A percentile compares a stretch with the other conserved stretches of the same genome.
These are phyloP conservation scores for Manis pentadactyla DNA, from an alignment of 2,797 vertebrate genomes.

Conservation along the genomic window DNA sequence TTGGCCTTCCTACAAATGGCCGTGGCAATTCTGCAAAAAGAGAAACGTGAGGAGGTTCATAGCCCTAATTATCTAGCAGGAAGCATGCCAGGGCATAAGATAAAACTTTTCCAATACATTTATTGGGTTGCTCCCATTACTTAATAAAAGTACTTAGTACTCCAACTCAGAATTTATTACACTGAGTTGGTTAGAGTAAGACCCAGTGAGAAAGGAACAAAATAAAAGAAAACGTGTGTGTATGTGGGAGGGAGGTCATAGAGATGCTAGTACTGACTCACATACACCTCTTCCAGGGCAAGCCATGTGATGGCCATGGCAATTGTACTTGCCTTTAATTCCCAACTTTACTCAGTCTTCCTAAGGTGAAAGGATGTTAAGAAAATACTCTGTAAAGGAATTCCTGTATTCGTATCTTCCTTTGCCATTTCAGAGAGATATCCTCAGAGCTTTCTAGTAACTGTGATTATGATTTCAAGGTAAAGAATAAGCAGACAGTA, in stretches of 20 bases:
- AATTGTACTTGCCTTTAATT: neutral
- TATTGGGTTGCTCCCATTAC: neutral
- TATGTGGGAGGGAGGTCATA: neutral
- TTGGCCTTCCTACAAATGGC: neutral
- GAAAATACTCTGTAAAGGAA: neutral
- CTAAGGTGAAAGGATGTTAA: neutral
- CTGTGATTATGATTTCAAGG: slow-evolving; percentile 6
- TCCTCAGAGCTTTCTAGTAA: neutral
- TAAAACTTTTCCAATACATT: neutral
- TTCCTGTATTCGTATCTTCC: neutral
- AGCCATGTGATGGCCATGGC: neutral
- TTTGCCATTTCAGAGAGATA: neutral
- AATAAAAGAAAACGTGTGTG: neutral
- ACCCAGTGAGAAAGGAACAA: neutral
- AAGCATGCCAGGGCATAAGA: neutral
- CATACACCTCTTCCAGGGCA: neutral
- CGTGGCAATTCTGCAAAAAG: neutral
- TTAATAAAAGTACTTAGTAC: neutral
- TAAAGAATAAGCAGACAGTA: neutral
- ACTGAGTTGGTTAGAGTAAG: neutral
- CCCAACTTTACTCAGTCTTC: neutral
- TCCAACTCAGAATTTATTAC: neutral
- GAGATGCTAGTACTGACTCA: neutral
- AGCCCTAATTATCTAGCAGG: neutral
- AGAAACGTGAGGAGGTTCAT: neutral